These are phyloP conservation scores for Chloropsis hardwickii DNA, from an alignment of 2,113 vertebrate genomes.

Conservation along the genomic window DNA sequence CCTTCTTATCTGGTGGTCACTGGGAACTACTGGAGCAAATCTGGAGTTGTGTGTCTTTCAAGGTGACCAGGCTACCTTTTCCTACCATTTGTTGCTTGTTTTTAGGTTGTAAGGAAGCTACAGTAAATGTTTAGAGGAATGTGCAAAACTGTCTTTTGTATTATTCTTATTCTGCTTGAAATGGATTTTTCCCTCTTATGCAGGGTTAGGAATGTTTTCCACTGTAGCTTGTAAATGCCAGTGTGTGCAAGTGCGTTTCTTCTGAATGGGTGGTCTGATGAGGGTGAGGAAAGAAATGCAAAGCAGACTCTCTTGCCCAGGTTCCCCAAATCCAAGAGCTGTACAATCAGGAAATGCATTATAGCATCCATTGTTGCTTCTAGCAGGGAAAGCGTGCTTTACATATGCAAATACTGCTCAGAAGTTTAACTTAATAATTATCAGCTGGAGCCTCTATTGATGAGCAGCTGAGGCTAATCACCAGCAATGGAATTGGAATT, in stretches of 20 bases:
- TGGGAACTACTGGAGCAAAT: not conserved
- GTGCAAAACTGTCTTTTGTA: not conserved
- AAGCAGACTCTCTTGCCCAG: conserved; percentile 38
- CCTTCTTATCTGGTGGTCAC: not conserved
- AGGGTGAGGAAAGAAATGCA: conserved; percentile 48
- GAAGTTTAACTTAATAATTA: conserved; percentile 82
- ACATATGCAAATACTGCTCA: conserved; percentile 73
- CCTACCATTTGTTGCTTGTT: not conserved
- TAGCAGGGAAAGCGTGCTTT: conserved; percentile 61
- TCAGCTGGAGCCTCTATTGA: conserved; percentile 77
- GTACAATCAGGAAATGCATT: conserved; percentile 68
- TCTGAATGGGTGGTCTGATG: conserved; percentile 64
- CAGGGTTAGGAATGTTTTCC: not conserved
- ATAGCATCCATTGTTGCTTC: conserved; percentile 64
- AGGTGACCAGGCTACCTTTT: not conserved
- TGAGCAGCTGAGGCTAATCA: conserved; percentile 78
- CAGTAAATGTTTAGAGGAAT: not conserved
- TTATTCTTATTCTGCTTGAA: not conserved
- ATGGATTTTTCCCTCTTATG: not conserved
- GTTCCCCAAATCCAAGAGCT: conserved; percentile 33
- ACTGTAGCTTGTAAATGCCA: not conserved
- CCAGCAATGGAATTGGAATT: conserved; percentile 58
- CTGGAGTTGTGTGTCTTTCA: not conserved
- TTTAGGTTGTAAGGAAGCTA: not conserved
- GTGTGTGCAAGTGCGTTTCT: not conserved